phyloP scores from a whole-genome alignment of 2,888 invertebrate genomes.

The Eulithis prunata region DNA sequence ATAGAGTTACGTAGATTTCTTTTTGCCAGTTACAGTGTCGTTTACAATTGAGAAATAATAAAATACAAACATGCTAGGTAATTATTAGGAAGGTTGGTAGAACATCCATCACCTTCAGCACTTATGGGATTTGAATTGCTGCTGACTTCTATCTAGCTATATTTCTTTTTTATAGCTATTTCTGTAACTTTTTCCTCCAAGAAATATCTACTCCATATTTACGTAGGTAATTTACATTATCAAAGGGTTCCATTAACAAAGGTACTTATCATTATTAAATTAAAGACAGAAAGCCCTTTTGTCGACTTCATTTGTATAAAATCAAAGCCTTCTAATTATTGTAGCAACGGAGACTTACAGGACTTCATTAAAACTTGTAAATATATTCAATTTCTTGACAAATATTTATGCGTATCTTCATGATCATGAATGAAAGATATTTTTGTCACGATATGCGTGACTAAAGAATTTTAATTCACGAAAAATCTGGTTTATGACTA shows the following conservation, averaged over 20 bases:
- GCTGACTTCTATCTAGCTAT: background rate
- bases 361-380: no score
- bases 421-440: no score
- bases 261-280: slow-evolving; percentile 3
- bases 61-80: no score
- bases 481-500: no score
- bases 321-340: background rate
- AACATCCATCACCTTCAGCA: background rate
- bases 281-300: slow-evolving; percentile 1
- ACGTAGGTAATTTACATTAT: slow-evolving; percentile 15
- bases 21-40: no score
- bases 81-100: background rate
- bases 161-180: background rate
- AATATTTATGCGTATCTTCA: no score
- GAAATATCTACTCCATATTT: background rate
- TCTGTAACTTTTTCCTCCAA: background rate
- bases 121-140: background rate
- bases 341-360: background rate
- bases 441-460: no score
- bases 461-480: no score
- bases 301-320: slow-evolving; percentile 1
- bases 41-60: no score
- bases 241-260: slow-evolving; percentile 9
- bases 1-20: no score
- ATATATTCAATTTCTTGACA: no score